Base-by-base conservation (phyloP, 2,797 vertebrate genomes). In the Cyclura pinguis region DNA sequence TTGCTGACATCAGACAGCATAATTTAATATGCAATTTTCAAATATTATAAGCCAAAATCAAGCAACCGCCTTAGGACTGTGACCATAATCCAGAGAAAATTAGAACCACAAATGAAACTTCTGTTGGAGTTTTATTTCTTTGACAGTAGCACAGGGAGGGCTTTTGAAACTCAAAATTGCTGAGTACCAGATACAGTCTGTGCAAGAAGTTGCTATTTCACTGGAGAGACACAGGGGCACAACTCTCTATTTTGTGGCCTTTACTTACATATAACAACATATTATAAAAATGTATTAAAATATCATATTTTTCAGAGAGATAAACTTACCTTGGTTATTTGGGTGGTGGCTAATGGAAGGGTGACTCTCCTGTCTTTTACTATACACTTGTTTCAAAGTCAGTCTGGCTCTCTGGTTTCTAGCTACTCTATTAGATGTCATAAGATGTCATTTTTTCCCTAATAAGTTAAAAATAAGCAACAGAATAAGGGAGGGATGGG, bases 21-120 rank as follows among this genome's bases (percentile, higher is more conserved):
- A 85, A 2, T 2, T 47, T 76, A 74, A 86, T 86, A 74, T 0
- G 4, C 69, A 20, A 32, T 6, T 80, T 84, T 22, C 77, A 67
- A 80, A 59, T 90, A 7, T 4, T 77, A 78, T n/a, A 84, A 92
- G n/a, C 9, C 35, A 85, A 92, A 1, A 0, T 89, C 32, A 89
- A 55, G 27, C 14, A 55, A 35, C 0, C 2, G 1, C 64, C 5
- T 82, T n/a, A 69, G 20, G 9, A 24, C 20, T 55, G 12, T 78
- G 47, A 10, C 35, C 50, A 57, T 27, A 55, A 72, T 52, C 1
- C 10, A 85, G 76, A 72, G 32, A 24, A 47, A 47, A 72, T 55
- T 42, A n/a, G 62, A 69, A 12, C 27, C 50, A 57, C 27, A 29
- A 42, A 27, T 64, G 24, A 47, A 84, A 8, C 13, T 64, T 67